Conservation (phyloP, 37 sponge, comb jelly and placozoan species). For the Diacarnus erythraeanus region DNA sequence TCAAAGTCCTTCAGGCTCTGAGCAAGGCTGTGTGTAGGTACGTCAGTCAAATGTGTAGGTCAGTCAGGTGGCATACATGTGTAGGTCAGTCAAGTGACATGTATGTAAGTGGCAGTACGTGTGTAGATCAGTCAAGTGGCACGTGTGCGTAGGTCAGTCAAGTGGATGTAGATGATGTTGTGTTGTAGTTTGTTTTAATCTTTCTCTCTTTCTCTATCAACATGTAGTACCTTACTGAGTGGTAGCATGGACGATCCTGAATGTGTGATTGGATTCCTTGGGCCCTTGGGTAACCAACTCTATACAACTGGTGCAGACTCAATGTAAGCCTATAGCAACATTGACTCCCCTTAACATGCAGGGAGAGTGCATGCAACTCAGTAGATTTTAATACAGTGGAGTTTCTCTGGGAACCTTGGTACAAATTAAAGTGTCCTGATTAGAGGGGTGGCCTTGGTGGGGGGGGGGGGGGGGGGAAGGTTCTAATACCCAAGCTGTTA, state of each 20-base stretch:
- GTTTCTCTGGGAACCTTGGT: too few species aligned
- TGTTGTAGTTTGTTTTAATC: neutral
- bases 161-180: neutral
- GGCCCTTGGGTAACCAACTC: slow-evolving; percentile 55
- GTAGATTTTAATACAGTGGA: too few species aligned
- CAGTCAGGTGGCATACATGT: too few species aligned
- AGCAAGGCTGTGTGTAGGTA: slow-evolving; percentile 35
- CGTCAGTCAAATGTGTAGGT: neutral
- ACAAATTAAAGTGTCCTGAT: too few species aligned
- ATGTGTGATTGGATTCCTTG: slow-evolving; percentile 48
- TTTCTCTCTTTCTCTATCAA: neutral
- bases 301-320: slow-evolving; percentile 44
- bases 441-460: too few species aligned
- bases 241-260: slow-evolving; percentile 22
- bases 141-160: neutral
- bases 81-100: too few species aligned
- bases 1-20: slow-evolving; percentile 21
- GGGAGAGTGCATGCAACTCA: too few species aligned
- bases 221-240: slow-evolving; percentile 9
- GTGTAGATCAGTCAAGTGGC: too few species aligned
- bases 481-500: too few species aligned
- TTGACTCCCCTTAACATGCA: too few species aligned
- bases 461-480: too few species aligned
- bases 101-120: too few species aligned
- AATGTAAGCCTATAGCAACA: neutral